Percentiles rank a stretch among this genome's conserved stretches.
phyloP scores from a whole-genome alignment of 1,140 invertebrate species.

The Oedothorax gibbosus region DNA sequence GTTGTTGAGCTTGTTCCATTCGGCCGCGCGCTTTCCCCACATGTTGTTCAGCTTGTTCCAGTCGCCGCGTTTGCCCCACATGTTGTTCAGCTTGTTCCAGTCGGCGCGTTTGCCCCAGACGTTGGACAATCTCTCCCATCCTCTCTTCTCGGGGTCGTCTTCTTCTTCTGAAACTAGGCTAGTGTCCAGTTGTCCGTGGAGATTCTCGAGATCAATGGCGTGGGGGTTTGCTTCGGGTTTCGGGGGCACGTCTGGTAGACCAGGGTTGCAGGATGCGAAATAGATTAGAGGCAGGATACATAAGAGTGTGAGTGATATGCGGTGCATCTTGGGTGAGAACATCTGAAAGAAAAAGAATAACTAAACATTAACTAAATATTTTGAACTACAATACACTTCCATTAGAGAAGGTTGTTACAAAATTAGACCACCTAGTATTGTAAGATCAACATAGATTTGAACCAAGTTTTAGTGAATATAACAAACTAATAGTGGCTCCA shows the following conservation, averaged over 20 bases:
- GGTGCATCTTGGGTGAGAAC: constrained; percentile 13
- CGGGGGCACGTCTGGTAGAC: constrained; percentile 14
- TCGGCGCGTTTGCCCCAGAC: constrained; percentile 59
- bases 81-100: constrained; percentile 66
- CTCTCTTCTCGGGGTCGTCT: constrained; percentile 62
- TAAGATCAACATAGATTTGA: no score
- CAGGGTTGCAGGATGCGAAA: constrained; percentile 28
- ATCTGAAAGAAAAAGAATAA: background rate
- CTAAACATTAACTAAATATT: background rate
- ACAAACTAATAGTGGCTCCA: no score
- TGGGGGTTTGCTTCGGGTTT: constrained; percentile 20
- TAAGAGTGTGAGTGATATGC: background rate
- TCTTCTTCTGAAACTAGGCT: background rate
- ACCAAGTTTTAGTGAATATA: no score
- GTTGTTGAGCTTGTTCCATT: constrained; percentile 62
- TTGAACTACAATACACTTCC: background rate
- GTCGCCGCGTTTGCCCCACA: constrained; percentile 57
- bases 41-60: constrained; percentile 62
- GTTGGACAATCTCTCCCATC: constrained; percentile 58
- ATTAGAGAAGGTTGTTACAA: no score
- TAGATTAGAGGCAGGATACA: constrained; percentile 35
- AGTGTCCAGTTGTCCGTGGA: constrained; percentile 16
- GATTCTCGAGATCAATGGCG: constrained; percentile 3
- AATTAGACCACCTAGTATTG: no score
- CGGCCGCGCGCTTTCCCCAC: constrained; percentile 57